Conservation (phyloP, 2,888 invertebrate species). For the Drosophila setosimentum region DNA sequence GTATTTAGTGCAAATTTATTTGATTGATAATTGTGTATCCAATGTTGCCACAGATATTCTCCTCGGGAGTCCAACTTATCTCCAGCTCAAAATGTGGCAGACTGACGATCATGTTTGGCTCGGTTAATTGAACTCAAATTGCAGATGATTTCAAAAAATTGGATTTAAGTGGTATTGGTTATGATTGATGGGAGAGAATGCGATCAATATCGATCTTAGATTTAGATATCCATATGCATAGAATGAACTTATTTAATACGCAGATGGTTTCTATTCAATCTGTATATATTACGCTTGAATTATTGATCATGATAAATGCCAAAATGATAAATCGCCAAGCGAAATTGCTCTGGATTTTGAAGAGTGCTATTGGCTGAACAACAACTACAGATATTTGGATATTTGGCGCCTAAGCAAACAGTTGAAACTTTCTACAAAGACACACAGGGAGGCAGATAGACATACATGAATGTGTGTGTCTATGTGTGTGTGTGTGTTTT, state of each 20-base stretch:
- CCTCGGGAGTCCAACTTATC: too few species aligned
- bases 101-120: neutral
- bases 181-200: neutral
- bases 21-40: too few species aligned
- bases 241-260: neutral
- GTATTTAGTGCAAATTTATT: neutral
- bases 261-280: neutral
- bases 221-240: neutral
- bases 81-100: too few species aligned
- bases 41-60: too few species aligned
- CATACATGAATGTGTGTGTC: neutral
- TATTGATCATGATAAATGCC: neutral
- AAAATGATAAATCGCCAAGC: neutral
- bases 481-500: neutral
- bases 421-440: conserved; percentile 35
- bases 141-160: neutral
- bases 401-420: conserved; percentile 21
- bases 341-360: neutral
- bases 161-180: neutral
- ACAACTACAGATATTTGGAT: conserved; percentile 3
- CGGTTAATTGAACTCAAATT: neutral
- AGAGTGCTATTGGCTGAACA: conserved; percentile 3
- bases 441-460: neutral
- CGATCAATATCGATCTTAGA: neutral
- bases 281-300: neutral